A percentile compares a stretch with the other conserved stretches of the same genome.
Evolutionary conservation across 1,140 invertebrate genomes (phyloP).

Genomic region (Drosophila sechellia): DNA sequence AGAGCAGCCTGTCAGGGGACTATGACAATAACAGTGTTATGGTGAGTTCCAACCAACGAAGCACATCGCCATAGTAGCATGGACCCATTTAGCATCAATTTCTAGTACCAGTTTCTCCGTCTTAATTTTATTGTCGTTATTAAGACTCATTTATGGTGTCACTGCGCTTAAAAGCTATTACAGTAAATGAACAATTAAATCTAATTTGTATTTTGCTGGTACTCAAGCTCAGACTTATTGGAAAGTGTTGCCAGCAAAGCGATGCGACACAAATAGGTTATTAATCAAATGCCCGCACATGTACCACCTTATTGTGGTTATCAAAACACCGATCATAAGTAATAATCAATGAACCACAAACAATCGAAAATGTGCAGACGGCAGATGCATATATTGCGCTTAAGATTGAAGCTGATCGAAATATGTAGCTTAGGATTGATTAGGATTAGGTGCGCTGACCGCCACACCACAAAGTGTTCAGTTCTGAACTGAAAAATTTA

Average conservation of each 20-base stretch:
- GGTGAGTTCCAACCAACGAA: slow-evolving; percentile 85
- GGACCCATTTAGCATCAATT: slow-evolving; percentile 37
- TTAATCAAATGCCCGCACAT: slow-evolving; percentile 66
- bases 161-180: slow-evolving; percentile 64
- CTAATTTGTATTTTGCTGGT: slow-evolving; percentile 46
- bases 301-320: slow-evolving; percentile 4
- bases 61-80: slow-evolving; percentile 2
- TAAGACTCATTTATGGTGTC: slow-evolving; percentile 23
- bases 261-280: slow-evolving; percentile 68
- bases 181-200: slow-evolving; percentile 69
- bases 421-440: no score
- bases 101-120: slow-evolving; percentile 20
- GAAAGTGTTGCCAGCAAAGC: slow-evolving; percentile 64
- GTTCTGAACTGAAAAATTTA: slow-evolving; percentile 48
- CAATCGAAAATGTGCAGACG: not conserved
- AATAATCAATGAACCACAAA: slow-evolving; percentile 22
- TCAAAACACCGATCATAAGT: slow-evolving; percentile 49
- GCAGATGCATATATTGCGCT: slow-evolving; percentile 41
- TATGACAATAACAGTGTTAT: slow-evolving; percentile 89
- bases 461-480: slow-evolving; percentile 24
- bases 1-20: slow-evolving; percentile 89
- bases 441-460: slow-evolving; percentile 66
- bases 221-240: slow-evolving; percentile 19
- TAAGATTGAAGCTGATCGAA: slow-evolving; percentile 54
- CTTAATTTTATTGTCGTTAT: slow-evolving; percentile 27